These are phyloP conservation scores for Boloria selene DNA, from an alignment of 2,888 invertebrate species.

Conservation along the genomic window DNA sequence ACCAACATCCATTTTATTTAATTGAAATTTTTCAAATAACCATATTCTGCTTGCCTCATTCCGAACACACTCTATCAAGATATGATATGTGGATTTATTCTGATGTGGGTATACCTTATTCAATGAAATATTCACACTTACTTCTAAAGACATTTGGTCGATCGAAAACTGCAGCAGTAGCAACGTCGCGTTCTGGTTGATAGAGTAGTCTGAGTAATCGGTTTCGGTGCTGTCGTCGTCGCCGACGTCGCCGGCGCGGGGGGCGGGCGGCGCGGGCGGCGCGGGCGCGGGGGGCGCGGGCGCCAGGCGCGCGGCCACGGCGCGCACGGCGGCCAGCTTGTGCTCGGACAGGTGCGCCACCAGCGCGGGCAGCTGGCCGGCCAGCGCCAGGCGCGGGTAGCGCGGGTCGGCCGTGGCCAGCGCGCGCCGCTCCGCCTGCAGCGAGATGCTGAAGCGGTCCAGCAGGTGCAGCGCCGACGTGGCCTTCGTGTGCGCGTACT, in stretches of 20 bases:
- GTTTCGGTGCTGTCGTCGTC: slow-evolving; percentile 59
- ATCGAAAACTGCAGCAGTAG: slow-evolving; percentile 93
- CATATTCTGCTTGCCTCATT: too few species aligned
- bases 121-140: slow-evolving; percentile 44
- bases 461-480: slow-evolving; percentile 93
- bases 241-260: not conserved
- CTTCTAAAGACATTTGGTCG: slow-evolving; percentile 92
- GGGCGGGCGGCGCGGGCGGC: slow-evolving; percentile 20
- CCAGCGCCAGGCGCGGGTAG: slow-evolving; percentile 91
- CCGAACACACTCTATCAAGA: too few species aligned
- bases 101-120: not conserved
- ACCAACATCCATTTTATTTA: too few species aligned
- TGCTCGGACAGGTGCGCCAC: slow-evolving; percentile 95
- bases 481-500: slow-evolving; percentile 91
- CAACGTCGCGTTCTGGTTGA: slow-evolving; percentile 82
- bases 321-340: slow-evolving; percentile 85
- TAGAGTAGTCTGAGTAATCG: slow-evolving; percentile 62
- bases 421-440: slow-evolving; percentile 90
- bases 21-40: too few species aligned
- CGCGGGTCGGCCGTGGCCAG: slow-evolving; percentile 92
- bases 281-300: slow-evolving; percentile 28
- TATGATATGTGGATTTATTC: too few species aligned
- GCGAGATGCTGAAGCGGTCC: slow-evolving; percentile 87
- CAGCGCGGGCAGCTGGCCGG: slow-evolving; percentile 93
- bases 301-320: slow-evolving; percentile 55